Evolutionary conservation across 2,797 vertebrate genomes (phyloP).

Genomic region (Denticeps clupeoides): DNA sequence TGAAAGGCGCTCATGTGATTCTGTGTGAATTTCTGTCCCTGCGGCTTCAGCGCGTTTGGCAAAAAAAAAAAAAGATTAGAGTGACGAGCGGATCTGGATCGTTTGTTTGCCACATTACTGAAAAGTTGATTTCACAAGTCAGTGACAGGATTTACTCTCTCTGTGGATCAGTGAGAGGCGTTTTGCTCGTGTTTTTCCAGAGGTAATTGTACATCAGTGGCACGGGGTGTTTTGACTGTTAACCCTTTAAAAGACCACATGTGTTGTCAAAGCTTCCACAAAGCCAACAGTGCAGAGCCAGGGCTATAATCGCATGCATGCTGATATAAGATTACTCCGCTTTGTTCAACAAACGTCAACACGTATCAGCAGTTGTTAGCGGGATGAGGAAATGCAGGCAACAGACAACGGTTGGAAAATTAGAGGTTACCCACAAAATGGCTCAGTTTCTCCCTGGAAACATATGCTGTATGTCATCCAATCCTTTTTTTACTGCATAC

Average conservation of each 20-base stretch:
- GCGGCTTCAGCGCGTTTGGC: too few species aligned
- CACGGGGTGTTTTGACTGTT: not conserved
- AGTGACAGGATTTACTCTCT: not conserved
- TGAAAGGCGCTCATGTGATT: too few species aligned
- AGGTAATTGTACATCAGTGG: not conserved
- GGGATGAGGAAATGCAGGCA: conserved; percentile 6
- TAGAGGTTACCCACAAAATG: conserved; percentile 9
- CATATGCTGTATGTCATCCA: not conserved
- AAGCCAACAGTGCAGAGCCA: not conserved
- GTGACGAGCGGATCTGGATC: not conserved
- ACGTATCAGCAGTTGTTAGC: conserved; percentile 9
- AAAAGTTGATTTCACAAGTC: not conserved
- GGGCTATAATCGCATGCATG: not conserved
- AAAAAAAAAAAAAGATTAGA: not conserved
- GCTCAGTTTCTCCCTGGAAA: conserved; percentile 20
- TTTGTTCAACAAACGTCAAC: conserved; percentile 11
- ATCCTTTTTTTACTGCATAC: not conserved
- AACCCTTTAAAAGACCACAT: not conserved
- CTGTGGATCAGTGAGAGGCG: conserved; percentile 3
- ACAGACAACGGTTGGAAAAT: conserved; percentile 10
- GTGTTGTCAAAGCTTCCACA: not conserved
- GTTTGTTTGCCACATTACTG: not conserved
- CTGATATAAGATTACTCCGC: conserved; percentile 5
- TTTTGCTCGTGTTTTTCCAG: not conserved
- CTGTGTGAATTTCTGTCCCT: too few species aligned